Base-by-base conservation (phyloP, 1,140 invertebrate species). In the Platorchestia sp. region DNA sequence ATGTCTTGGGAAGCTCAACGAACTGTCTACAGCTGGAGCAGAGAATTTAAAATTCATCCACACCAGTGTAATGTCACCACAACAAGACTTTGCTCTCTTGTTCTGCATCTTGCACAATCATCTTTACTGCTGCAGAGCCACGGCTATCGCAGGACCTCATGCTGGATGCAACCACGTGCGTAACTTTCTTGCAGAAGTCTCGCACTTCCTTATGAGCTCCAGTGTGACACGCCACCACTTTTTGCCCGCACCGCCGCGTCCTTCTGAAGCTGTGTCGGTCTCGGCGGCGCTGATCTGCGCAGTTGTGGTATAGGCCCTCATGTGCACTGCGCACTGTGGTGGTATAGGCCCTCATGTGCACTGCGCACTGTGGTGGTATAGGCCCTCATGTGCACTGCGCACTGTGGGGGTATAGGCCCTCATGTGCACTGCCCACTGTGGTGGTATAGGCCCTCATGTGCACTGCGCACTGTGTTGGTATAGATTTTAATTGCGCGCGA, bases 181-280 rank as follows among this genome's bases (percentile, higher is more conserved):
- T 75, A 75, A 75, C 59, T 75, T 75, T 75, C 59, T 75, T 75
- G 59, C 59, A 75, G 59, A 75, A 75, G 59, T 36, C 59, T 75
- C 59, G 59, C 59, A 75, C 59, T 75, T 75, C 14, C 59, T 75
- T 75, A 75, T 75, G 59, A 75, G 59, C 59, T 10, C 59, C 10
- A 75, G 14, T 75, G 59, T 75, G 59, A 75, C 59, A 75, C 47
- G 47, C 47, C 47, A 19, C 6, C 47, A 19, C 27, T 75, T 75
- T 75, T 75, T 75, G 59, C 59, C 27, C 59, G 1, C 3, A 36
- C 59, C 59, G 59, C 27, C 7, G 10, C 59, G 59, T 75, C 59
- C 59, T 75, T 75, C 59, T 75, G 14, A 27, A 75, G 59, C 59
- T 75, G 59, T 51, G 47, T 75, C 59, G 59, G 1, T 75, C 59